A percentile compares a stretch with the other conserved stretches of the same genome.
Evolutionary conservation across 2,888 invertebrate genomes (phyloP).

Genomic region (Portevinia maculata): DNA sequence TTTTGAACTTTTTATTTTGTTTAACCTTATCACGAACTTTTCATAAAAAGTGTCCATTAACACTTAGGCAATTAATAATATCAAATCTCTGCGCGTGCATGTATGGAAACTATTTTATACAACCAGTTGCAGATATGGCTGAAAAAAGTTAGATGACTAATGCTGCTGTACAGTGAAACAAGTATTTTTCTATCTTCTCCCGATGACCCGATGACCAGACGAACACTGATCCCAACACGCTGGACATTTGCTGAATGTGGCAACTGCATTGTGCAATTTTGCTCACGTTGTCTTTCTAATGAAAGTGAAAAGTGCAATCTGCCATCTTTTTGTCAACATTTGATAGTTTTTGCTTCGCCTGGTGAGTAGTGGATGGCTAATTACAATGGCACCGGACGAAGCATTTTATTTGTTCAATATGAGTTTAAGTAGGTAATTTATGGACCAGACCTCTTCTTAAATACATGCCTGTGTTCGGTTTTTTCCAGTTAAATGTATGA

Average conservation of each 20-base stretch:
- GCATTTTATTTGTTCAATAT: conserved; percentile 4
- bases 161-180: conserved; percentile 12
- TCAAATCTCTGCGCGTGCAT: conserved; percentile 15
- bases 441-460: conserved; percentile 1
- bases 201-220: conserved; percentile 52
- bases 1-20: background rate
- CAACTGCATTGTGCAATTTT: conserved; percentile 49
- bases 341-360: conserved; percentile 8
- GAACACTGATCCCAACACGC: conserved; percentile 2
- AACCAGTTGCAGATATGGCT: conserved; percentile 8
- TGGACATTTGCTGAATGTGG: conserved; percentile 44
- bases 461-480: background rate
- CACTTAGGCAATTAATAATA: conserved; percentile 8
- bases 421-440: conserved; percentile 16
- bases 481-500: conserved; percentile 13
- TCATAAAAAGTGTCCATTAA: background rate
- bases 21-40: conserved; percentile 20
- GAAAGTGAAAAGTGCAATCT: conserved; percentile 69
- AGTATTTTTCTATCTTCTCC: conserved; percentile 20
- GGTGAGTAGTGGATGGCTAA: conserved; percentile 23
- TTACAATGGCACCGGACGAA: conserved; percentile 28
- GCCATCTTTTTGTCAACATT: conserved; percentile 59
- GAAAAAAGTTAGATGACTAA: background rate
- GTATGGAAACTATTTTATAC: conserved; percentile 5
- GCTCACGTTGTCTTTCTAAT: conserved; percentile 63